Conservation (phyloP, 1,140 invertebrate species). For the Metopolophium dirhodum region DNA sequence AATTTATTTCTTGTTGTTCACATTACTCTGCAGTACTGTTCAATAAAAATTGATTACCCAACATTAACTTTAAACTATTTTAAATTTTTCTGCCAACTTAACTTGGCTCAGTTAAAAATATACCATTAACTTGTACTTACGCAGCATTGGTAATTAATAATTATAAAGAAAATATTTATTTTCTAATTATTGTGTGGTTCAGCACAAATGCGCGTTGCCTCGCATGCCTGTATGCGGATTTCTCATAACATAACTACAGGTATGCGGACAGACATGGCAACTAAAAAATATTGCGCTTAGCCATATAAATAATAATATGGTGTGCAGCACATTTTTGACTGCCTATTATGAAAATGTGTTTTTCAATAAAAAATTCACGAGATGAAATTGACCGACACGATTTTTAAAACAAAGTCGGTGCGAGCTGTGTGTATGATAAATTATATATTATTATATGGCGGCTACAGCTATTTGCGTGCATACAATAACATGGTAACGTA, state of each 20-base stretch:
- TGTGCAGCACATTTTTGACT: background rate
- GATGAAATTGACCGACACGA: background rate
- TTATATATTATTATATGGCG: background rate
- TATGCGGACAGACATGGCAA: background rate
- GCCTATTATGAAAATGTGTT: background rate
- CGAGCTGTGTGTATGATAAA: background rate
- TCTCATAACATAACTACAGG: background rate
- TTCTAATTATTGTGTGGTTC: background rate
- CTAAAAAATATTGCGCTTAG: background rate
- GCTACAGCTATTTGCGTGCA: background rate
- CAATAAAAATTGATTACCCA: too few species aligned
- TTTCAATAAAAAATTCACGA: background rate
- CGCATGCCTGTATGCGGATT: background rate
- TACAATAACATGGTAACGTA: background rate
- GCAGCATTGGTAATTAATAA: background rate
- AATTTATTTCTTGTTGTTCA: too few species aligned
- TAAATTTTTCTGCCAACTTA: background rate
- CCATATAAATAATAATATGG: background rate
- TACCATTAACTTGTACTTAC: background rate
- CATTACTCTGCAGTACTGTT: too few species aligned
- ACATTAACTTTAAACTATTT: background rate
- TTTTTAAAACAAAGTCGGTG: background rate
- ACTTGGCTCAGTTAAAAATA: background rate
- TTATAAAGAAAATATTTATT: background rate
- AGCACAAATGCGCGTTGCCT: background rate